Evolutionary conservation across 2,888 invertebrate genomes (phyloP).

Genomic region (Phaonia tiefii): DNA sequence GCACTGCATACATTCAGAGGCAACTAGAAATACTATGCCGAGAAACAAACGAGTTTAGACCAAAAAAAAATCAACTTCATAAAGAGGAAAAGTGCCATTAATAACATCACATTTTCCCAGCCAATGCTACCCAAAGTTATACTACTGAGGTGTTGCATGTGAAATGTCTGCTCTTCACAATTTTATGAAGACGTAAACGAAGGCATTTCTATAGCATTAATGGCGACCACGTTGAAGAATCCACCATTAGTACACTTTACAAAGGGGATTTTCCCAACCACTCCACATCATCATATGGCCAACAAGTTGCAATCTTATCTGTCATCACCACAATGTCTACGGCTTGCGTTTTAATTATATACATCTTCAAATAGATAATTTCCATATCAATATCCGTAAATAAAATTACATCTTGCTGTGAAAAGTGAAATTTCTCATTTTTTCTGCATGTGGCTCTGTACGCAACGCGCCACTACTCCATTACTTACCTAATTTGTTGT

Average conservation of each 20-base stretch:
- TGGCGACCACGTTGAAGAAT: slow-evolving; percentile 38
- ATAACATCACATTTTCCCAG: slow-evolving; percentile 51
- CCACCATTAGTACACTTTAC: background rate
- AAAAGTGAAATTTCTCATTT: slow-evolving; percentile 44
- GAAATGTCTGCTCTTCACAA: background rate
- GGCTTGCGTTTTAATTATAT: background rate
- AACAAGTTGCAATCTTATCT: background rate
- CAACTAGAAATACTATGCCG: background rate
- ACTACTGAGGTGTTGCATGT: background rate
- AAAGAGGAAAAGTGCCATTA: slow-evolving; percentile 17
- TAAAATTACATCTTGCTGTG: background rate
- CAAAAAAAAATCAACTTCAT: background rate
- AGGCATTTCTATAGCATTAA: slow-evolving; percentile 37
- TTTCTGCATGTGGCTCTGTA: slow-evolving; percentile 55
- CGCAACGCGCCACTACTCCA: slow-evolving; percentile 47
- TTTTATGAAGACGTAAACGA: background rate
- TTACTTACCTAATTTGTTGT: slow-evolving; percentile 72
- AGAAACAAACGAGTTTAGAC: background rate
- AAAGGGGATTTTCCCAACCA: background rate
- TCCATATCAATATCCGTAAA: background rate
- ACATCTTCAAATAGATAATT: background rate
- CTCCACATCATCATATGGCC: slow-evolving; percentile 26
- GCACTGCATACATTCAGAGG: background rate
- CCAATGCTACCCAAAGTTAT: background rate
- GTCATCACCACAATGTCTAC: background rate